phyloP scores from a whole-genome alignment of 2,888 invertebrate genomes.

The Drosophila longiperda region DNA sequence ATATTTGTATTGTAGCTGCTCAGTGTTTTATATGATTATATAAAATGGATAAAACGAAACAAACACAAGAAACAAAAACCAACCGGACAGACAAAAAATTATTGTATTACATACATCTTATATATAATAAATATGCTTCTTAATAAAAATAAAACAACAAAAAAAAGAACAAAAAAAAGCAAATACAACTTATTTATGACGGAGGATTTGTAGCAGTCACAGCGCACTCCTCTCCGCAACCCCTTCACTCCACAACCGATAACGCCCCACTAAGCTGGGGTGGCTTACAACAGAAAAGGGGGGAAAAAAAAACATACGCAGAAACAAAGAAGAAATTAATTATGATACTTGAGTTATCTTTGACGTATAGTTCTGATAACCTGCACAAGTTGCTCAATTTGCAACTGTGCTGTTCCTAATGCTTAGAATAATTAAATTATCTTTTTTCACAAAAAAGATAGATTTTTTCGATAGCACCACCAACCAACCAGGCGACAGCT shows the following conservation, averaged over 20 bases:
- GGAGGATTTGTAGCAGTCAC: conserved; percentile 53
- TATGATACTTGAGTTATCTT: conserved; percentile 77
- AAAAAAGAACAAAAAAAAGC: conserved; percentile 43
- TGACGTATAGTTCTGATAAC: conserved; percentile 72
- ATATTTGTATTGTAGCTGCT: conserved; percentile 84
- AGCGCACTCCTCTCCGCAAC: conserved; percentile 8
- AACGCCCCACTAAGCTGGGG: conserved; percentile 46
- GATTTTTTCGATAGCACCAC: conserved; percentile 44
- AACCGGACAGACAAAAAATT: conserved; percentile 77
- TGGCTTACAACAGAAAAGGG: conserved; percentile 39
- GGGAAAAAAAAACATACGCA: conserved; percentile 1
- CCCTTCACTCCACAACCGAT: neutral
- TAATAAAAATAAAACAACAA: conserved; percentile 73
- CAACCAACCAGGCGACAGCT: conserved; percentile 22
- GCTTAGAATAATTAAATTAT: conserved; percentile 67
- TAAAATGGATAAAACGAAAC: conserved; percentile 70
- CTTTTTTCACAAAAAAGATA: conserved; percentile 35
- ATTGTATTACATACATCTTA: conserved; percentile 82
- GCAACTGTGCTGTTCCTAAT: conserved; percentile 32
- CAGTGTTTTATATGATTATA: conserved; percentile 83
- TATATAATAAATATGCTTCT: conserved; percentile 83
- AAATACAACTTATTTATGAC: conserved; percentile 68
- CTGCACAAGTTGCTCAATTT: conserved; percentile 20
- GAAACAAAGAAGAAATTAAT: conserved; percentile 67
- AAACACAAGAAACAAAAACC: conserved; percentile 43